Base-by-base conservation (phyloP, 2,888 invertebrate genomes). In the Caenorhabditis japonica region DNA sequence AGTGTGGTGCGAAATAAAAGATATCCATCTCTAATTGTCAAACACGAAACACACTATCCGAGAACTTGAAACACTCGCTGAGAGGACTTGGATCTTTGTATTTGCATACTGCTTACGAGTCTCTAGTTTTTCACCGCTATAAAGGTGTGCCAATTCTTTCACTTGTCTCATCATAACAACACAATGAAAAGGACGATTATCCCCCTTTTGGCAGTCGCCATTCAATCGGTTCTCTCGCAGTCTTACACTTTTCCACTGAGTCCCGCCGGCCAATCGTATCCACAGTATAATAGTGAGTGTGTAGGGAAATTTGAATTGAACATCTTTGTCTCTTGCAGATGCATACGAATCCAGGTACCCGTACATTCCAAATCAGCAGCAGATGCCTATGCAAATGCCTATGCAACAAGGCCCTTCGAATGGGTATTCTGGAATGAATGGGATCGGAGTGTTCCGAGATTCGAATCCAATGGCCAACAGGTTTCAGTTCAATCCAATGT, bases 241-340 rank as follows among this genome's bases (percentile, higher is more conserved):
- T 59, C 69, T 12, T 69, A 33, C 47, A 69, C 69, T 5, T 69
- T 69, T 34, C 69, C 69, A 27, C 30, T 69, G 21, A 23, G 53
- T 30, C 53, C 59, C 15, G n/a, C n/a, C n/a, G 38, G 43, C 27
- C 69, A 69, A 47, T 33, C 59, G n/a, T 69, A 69, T 53, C 53
- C 69, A 23, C 69, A 59, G 34, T 60, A 60, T 33, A 60, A 60
- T 15, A 69, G 59, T 59, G 23, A 52, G 59, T 64, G 38, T 23
- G 4, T 30, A 10, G 7, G 5, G 5, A 7, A 7, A 30, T 5
- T 5, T 30, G 30, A 10, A 5, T 30, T 30, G 30, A 30, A 7
- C 30, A 7, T 30, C 30, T 30, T 30, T 30, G 5, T 30, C 19
- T 2, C 15, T 41, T 59, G 30, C 30, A 59, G 64, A 64, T 56